Conservation (phyloP, 2,888 invertebrate species). For the Drosophila paranaensis region DNA sequence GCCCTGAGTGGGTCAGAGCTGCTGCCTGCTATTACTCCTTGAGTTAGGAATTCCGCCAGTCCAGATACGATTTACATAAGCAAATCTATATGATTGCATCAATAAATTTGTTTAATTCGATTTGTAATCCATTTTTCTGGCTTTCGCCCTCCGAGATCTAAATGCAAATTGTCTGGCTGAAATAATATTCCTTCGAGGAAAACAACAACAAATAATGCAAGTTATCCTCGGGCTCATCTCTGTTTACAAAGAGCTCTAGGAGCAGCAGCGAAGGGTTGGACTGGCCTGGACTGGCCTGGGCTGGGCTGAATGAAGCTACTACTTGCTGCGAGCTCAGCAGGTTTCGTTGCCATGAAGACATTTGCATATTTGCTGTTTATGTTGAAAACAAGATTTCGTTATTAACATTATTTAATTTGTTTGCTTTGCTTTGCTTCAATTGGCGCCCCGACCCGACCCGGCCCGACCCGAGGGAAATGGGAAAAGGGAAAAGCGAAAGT, state of each 20-base stretch:
- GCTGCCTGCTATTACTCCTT: too few relatives aligned
- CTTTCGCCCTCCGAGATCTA: constrained; percentile 28
- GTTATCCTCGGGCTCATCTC: constrained; percentile 12
- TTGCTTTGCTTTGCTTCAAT: constrained; percentile 59
- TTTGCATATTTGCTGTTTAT: constrained; percentile 78
- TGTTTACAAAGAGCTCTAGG: constrained; percentile 19
- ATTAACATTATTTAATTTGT: constrained; percentile 79
- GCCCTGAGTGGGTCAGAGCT: too few relatives aligned
- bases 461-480: not conserved
- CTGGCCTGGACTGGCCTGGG: not conserved
- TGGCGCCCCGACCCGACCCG: constrained; percentile 2
- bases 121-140: constrained; percentile 1
- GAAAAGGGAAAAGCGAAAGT: constrained; percentile 44
- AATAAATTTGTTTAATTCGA: not conserved
- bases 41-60: too few relatives aligned
- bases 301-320: not conserved
- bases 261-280: not conserved
- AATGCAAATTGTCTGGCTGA: constrained; percentile 58
- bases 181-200: constrained; percentile 33
- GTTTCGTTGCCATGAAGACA: constrained; percentile 68
- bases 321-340: constrained; percentile 45
- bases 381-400: constrained; percentile 78
- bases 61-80: not conserved
- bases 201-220: constrained; percentile 20
- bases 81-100: not conserved